Percentiles rank a stretch among this genome's conserved stretches.
phyloP scores from a whole-genome alignment of 2,888 invertebrate genomes.

The Drosophila eohydei region DNA sequence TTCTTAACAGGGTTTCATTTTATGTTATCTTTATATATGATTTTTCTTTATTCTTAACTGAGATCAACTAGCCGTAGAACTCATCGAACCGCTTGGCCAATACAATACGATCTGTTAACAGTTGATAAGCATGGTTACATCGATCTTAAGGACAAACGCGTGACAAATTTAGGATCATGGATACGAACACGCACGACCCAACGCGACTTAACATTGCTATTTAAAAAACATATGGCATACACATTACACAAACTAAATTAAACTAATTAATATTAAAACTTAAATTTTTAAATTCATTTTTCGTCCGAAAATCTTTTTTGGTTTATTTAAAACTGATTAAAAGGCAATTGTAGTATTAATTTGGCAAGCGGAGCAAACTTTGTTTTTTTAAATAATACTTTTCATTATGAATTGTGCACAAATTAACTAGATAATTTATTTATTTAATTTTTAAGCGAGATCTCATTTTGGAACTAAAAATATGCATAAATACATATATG shows the following conservation, averaged over 20 bases:
- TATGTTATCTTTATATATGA: constrained; percentile 9
- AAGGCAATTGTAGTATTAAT: background rate
- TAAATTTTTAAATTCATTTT: background rate
- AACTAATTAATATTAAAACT: background rate
- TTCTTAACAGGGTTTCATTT: constrained; percentile 60
- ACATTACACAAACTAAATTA: background rate
- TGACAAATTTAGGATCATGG: background rate
- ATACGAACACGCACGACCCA: constrained; percentile 11
- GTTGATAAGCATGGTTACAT: constrained; percentile 38
- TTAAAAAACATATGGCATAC: background rate
- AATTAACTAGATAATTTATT: background rate
- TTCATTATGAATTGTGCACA: background rate
- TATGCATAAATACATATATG: background rate
- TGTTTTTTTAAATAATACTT: background rate
- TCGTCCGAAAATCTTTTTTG: background rate
- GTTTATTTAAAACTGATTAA: background rate
- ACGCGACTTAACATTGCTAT: background rate
- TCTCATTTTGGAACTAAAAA: background rate
- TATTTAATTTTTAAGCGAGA: background rate
- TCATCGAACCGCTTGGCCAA: constrained; percentile 40
- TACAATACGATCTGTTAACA: constrained; percentile 22
- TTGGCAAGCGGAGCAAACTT: background rate
- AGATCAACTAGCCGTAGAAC: constrained; percentile 2
- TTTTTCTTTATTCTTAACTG: constrained; percentile 21
- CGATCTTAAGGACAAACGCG: background rate